phyloP scores from a whole-genome alignment of 2,888 invertebrate genomes.

The Eupithecia subumbrata region DNA sequence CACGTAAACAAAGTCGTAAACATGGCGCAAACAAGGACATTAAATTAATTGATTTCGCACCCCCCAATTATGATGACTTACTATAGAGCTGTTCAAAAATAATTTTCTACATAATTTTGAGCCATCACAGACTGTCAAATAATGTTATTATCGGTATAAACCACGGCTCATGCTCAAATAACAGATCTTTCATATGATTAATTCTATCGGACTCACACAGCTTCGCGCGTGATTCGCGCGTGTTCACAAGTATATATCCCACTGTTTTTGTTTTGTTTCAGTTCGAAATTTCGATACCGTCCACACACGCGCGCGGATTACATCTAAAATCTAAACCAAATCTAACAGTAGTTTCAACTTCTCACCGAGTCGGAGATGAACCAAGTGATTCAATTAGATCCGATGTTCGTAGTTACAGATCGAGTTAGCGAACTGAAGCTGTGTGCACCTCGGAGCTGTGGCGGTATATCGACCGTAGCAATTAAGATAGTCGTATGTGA shows the following conservation, averaged over 20 bases:
- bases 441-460: neutral
- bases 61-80: conserved; percentile 2
- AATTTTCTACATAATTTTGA: neutral
- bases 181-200: no score
- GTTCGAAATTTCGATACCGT: neutral
- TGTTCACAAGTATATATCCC: no score
- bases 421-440: neutral
- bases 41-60: conserved; percentile 34
- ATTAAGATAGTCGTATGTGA: no score
- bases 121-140: neutral
- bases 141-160: neutral
- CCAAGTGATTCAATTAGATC: neutral
- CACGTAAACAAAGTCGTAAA: conserved; percentile 30
- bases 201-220: no score
- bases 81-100: neutral
- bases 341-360: neutral
- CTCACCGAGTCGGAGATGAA: neutral
- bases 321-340: neutral
- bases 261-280: neutral
- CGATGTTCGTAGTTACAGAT: neutral
- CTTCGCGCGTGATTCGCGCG: no score
- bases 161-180: no score
- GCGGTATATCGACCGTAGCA: neutral
- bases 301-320: neutral
- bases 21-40: conserved; percentile 18